phyloP scores from a whole-genome alignment of 2,888 invertebrate genomes.

The Lepidonotus clava region DNA sequence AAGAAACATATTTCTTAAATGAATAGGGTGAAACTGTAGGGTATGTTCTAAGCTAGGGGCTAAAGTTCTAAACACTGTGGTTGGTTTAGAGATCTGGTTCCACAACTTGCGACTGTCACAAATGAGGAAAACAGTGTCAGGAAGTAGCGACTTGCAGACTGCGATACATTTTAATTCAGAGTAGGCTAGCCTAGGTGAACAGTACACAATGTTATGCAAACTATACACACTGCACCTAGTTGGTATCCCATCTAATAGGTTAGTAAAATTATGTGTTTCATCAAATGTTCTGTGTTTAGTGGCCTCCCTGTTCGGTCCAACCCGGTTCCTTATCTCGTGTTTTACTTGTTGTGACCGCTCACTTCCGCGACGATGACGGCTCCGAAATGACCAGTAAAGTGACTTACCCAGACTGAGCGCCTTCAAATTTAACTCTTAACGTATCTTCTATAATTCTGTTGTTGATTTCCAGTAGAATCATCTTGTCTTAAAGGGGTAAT shows the following conservation, averaged over 20 bases:
- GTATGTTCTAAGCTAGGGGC: too few relatives aligned
- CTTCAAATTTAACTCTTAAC: slow-evolving; percentile 95
- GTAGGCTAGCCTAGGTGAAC: neutral
- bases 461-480: slow-evolving; percentile 94
- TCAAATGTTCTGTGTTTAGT: neutral
- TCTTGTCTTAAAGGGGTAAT: slow-evolving; percentile 63
- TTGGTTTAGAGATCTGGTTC: too few relatives aligned
- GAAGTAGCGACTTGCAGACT: too few relatives aligned
- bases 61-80: too few relatives aligned
- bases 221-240: neutral
- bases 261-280: neutral
- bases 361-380: slow-evolving; percentile 31
- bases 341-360: too few relatives aligned
- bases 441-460: slow-evolving; percentile 99
- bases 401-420: slow-evolving; percentile 96
- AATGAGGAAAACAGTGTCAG: too few relatives aligned
- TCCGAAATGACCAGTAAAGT: neutral
- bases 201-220: neutral
- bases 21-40: too few relatives aligned
- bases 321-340: too few relatives aligned
- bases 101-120: too few relatives aligned
- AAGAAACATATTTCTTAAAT: too few relatives aligned
- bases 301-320: too few relatives aligned
- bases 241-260: neutral
- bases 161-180: too few relatives aligned